Conservation (phyloP, 2,797 vertebrate species). For the Aplochiton taeniatus region DNA sequence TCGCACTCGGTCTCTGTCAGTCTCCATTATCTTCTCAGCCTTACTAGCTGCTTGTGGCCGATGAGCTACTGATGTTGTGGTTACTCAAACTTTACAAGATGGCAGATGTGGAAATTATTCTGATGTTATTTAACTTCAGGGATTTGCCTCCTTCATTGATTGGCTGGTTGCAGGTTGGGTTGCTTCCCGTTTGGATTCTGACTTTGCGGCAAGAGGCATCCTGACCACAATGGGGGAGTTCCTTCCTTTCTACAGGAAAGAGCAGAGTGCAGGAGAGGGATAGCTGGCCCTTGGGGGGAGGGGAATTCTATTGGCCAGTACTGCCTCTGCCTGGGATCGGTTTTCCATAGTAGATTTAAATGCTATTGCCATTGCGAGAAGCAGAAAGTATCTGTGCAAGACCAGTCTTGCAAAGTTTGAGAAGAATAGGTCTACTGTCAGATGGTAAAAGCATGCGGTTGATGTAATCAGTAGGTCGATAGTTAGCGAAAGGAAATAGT, state of each 20-base stretch:
- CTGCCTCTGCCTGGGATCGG: neutral
- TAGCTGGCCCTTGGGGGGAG: constrained; percentile 20
- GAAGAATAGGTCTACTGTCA: too few relatives aligned
- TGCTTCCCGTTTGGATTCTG: constrained; percentile 39
- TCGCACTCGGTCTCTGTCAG: neutral
- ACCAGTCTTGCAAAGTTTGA: too few relatives aligned
- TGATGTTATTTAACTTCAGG: constrained; percentile 32
- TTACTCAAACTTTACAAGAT: constrained; percentile 7
- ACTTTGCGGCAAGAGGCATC: constrained; percentile 44
- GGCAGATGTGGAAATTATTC: constrained; percentile 32
- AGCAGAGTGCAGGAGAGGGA: constrained; percentile 30
- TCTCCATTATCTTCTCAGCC: neutral
- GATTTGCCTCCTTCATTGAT: constrained; percentile 38
- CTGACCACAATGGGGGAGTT: constrained; percentile 63
- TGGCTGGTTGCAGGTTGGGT: constrained; percentile 49
- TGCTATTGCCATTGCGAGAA: neutral
- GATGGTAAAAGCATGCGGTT: too few relatives aligned
- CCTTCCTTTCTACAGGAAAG: constrained; percentile 52
- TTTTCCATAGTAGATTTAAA: neutral
- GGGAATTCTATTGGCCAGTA: constrained; percentile 53
- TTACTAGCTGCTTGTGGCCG: neutral
- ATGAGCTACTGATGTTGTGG: constrained; percentile 12
- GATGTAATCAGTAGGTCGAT: too few relatives aligned
- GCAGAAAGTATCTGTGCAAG: constrained; percentile 13
- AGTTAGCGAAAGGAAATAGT: too few relatives aligned